Evolutionary conservation across 2,113 vertebrate genomes (phyloP).

Genomic region (Sapajus apella): DNA sequence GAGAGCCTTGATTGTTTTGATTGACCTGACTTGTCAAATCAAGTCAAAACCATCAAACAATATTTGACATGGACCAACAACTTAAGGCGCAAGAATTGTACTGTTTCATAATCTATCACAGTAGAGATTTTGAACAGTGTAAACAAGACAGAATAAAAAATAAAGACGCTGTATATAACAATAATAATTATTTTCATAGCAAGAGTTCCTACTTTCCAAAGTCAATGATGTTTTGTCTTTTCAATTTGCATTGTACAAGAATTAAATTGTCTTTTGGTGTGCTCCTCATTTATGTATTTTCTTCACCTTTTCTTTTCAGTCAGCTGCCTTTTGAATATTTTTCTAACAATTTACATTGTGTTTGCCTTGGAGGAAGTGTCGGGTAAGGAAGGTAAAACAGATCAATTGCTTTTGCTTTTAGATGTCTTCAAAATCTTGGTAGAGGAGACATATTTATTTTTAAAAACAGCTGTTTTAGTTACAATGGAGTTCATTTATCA

Average conservation of each 20-base stretch:
- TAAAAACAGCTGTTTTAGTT: neutral
- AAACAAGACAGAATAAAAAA: neutral
- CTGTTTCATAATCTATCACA: neutral
- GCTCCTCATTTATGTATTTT: neutral
- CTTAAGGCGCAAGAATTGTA: neutral
- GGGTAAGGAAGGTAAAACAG: neutral
- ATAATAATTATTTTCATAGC: neutral
- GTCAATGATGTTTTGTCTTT: neutral
- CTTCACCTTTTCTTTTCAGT: neutral
- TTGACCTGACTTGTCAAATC: constrained; percentile 68
- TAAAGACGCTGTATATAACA: neutral
- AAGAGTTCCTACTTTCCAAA: neutral
- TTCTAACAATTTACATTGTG: neutral
- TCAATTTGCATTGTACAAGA: neutral
- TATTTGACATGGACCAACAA: constrained; percentile 56
- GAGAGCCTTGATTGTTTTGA: constrained; percentile 66
- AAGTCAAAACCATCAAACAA: constrained; percentile 68
- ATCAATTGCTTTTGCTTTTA: neutral
- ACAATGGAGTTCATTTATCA: neutral
- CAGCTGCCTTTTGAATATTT: neutral
- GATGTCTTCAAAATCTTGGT: neutral
- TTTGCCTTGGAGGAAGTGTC: neutral
- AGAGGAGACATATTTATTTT: neutral
- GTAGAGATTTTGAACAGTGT: neutral
- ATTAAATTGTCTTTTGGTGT: constrained; percentile 18